Evolutionary conservation across 1,140 invertebrate species (phyloP), one percentile per base, ranked within the genome.

Genomic region (Gonatopus flavifemur): DNA sequence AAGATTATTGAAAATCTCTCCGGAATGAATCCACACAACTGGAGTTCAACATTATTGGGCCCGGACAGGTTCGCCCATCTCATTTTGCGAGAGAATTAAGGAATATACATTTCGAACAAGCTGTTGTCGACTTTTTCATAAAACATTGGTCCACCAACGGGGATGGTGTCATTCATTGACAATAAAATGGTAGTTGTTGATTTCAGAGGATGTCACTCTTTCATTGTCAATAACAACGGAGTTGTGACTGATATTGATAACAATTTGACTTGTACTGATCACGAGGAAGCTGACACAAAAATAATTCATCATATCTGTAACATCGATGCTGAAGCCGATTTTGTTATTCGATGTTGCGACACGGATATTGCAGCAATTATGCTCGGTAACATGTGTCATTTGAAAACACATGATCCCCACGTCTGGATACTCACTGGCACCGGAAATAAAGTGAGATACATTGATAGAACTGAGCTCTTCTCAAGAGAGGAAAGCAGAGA

Each of bases 1-100:
- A 52, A 46, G 31, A 42, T 19, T 35, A 46, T 42, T 31, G 46
- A 47, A 6, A 24, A 16, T 32, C 5, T 31, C 40, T 36, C 4
- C 39, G 41, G 7, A 21, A 38, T 31, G 38, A 50, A 48, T 19
- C 47, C 13, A 30, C 19, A 20, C 20, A 43, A 28, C 25, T 7
- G 25, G 25, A 28, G 6, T 12, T 28, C 6, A 28, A 28, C 25
- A 28, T 7, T 7, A 7, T n/a, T n/a, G n/a, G n/a, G n/a, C n/a
- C n/a, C n/a, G n/a, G n/a, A n/a, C n/a, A n/a, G n/a, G n/a, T n/a
- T 28, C 6, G 25, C 6, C 25, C 25, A 21, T 15, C 39, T 47
- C 7, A 16, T 8, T 36, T 36, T 15, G 7, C 6, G 25, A 28
- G 12, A 7, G 25, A 28, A 28, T 28, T 28, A 28, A 28, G 12